Conservation (phyloP, 2,797 vertebrate species). For the Phataginus tricuspis region DNA sequence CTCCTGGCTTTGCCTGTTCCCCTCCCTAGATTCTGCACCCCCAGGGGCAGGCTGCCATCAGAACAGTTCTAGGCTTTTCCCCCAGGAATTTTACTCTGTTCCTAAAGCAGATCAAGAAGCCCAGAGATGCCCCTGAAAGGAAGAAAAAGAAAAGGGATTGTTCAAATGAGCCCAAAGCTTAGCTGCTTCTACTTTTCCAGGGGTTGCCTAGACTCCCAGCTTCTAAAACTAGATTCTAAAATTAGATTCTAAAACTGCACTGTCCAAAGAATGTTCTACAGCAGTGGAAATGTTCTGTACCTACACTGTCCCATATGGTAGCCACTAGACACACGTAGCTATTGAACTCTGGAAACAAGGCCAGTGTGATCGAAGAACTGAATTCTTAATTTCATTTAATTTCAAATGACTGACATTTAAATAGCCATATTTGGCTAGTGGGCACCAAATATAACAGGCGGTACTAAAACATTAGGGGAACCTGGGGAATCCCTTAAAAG, state of each 20-base stretch:
- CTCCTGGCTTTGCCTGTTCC: not conserved
- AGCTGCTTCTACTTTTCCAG: not conserved
- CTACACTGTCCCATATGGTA: fast-evolving
- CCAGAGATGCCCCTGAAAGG: not conserved
- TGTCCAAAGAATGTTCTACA: not conserved
- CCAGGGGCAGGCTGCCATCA: not conserved
- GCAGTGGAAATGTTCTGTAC: no score
- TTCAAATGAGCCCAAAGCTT: not conserved
- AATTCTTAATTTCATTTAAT: not conserved
- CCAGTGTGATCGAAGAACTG: not conserved
- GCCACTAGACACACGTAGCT: not conserved
- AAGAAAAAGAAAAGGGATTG: not conserved
- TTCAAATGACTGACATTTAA: not conserved
- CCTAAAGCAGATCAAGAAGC: not conserved
- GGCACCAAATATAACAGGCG: not conserved
- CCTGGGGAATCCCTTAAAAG: not conserved
- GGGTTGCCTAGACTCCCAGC: not conserved
- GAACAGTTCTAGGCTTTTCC: not conserved
- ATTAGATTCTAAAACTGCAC: not conserved
- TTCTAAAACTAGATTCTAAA: not conserved
- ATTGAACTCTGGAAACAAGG: not conserved
- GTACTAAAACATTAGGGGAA: not conserved
- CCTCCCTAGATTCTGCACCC: not conserved
- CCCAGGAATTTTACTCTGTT: not conserved
- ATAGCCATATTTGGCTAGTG: not conserved